phyloP scores from a whole-genome alignment of 2,113 vertebrate species.

The Silurus meridionalis region DNA sequence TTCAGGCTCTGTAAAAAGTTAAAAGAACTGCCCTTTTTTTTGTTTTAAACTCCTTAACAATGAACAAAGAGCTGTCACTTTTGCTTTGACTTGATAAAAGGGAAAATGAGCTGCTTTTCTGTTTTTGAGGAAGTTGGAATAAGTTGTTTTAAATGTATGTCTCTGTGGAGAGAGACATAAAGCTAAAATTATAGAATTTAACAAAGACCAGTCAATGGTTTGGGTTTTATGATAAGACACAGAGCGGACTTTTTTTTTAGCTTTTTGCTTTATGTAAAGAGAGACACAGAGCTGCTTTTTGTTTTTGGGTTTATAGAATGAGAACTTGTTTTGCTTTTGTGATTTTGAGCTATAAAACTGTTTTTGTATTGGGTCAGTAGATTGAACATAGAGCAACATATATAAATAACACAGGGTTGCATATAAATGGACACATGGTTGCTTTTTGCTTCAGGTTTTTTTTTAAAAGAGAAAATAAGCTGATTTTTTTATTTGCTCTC shows the following conservation, averaged over 20 bases:
- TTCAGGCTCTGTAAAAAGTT: not conserved
- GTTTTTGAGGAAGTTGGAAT: too few relatives aligned
- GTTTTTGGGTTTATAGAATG: not conserved
- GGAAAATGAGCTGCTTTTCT: not conserved
- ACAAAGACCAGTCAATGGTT: too few relatives aligned
- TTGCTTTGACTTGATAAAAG: not conserved
- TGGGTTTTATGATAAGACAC: not conserved
- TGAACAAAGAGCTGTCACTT: not conserved
- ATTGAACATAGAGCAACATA: not conserved
- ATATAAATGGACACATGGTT: not conserved
- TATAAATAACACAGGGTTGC: too few relatives aligned
- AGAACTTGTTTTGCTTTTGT: not conserved
- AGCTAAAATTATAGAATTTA: not conserved
- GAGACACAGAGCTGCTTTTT: not conserved
- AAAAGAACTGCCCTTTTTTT: slow-evolving; percentile 4
- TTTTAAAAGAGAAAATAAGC: not conserved
- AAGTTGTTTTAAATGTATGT: too few relatives aligned
- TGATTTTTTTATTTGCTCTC: not conserved
- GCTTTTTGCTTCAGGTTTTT: not conserved
- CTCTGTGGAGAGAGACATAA: not conserved
- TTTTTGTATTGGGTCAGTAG: not conserved
- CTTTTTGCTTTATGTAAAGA: not conserved
- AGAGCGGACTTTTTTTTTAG: not conserved
- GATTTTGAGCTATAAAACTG: not conserved
- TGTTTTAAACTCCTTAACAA: not conserved